Evolutionary conservation across 2,113 vertebrate species (phyloP), one percentile per base, ranked within the genome.

Genomic region (Scalopus aquaticus): DNA sequence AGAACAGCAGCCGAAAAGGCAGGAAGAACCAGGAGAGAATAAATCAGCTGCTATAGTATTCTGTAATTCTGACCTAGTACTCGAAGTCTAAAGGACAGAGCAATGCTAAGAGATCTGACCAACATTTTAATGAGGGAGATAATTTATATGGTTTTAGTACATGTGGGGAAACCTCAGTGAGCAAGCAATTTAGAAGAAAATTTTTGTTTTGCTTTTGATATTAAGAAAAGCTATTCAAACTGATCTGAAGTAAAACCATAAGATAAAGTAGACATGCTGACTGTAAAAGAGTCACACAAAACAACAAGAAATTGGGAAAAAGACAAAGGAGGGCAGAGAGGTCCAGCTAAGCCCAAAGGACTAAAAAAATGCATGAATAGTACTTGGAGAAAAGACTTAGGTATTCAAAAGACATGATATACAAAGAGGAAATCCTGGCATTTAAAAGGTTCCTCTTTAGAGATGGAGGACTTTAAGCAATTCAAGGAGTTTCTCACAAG

Each of bases 391-490:
- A 95, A 83, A 96, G 22, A 81, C 35, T 54, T 73, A 74, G 30
- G 54, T 92, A 69, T 42, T 79, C 76, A 86, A 89, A 91, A 86
- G 60, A 91, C 37, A 86, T 42, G 30, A 82, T 73, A 72, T 32
- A 64, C 60, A 64, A 11, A 37, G 74, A 87, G n/a, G 39, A 54
- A 39, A 12, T 1, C 19, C 44, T 20, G 4, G 4, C 77, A 76
- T n/a, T 88, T 62, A 81, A 35, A 15, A 9, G 82, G 90, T 74
- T 88, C 49, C 20, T 89, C 16, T 72, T n/a, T 44, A 69, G 28
- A 94, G 67, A 4, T 70, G 22, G 42, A 83, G 37, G 10, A 70
- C 54, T 65, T 80, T 20, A 88, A 79, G 49, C 49, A 51, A 64
- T 32, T 93, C 46, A 70, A 13, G 42, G 28, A 82, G 16, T 56